Conservation (phyloP, 2,113 vertebrate genomes). For the Noturus placidus region DNA sequence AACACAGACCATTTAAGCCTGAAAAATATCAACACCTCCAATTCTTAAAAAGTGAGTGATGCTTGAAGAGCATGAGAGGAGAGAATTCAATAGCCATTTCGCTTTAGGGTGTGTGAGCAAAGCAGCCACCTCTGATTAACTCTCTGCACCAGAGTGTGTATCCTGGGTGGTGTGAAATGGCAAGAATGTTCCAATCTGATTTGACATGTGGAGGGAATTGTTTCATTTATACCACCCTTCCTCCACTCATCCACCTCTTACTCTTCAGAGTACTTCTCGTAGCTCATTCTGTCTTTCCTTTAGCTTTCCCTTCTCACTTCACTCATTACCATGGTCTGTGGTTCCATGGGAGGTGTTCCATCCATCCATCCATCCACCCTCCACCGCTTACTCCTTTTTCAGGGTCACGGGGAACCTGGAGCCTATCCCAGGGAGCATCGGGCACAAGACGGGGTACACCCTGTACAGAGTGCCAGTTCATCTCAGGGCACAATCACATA, state of each 20-base stretch:
- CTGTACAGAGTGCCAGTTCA: too few relatives aligned
- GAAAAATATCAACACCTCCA: conserved; percentile 65
- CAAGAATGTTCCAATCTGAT: conserved; percentile 71
- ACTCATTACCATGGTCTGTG: not conserved
- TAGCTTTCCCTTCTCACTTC: not conserved
- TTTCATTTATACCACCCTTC: conserved; percentile 58
- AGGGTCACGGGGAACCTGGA: too few relatives aligned
- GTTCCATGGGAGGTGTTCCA: not conserved
- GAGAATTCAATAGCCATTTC: conserved; percentile 56
- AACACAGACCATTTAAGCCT: conserved; percentile 64
- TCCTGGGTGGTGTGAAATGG: conserved; percentile 64
- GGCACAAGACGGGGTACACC: too few relatives aligned
- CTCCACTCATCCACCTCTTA: conserved; percentile 31
- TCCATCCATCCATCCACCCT: too few relatives aligned
- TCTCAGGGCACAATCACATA: too few relatives aligned
- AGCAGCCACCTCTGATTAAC: conserved; percentile 61
- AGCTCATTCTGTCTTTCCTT: not conserved
- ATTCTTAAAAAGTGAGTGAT: conserved; percentile 45
- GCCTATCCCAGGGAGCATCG: too few relatives aligned
- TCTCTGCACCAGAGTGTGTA: conserved; percentile 56
- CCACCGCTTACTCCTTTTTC: too few relatives aligned
- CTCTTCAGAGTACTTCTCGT: conserved; percentile 15
- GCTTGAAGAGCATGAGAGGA: conserved; percentile 59
- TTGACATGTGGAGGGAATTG: conserved; percentile 66
- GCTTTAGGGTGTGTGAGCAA: conserved; percentile 50